These are phyloP conservation scores for Pogonomyrmex barbatus DNA, from an alignment of 1,140 invertebrate genomes.

Conservation along the genomic window DNA sequence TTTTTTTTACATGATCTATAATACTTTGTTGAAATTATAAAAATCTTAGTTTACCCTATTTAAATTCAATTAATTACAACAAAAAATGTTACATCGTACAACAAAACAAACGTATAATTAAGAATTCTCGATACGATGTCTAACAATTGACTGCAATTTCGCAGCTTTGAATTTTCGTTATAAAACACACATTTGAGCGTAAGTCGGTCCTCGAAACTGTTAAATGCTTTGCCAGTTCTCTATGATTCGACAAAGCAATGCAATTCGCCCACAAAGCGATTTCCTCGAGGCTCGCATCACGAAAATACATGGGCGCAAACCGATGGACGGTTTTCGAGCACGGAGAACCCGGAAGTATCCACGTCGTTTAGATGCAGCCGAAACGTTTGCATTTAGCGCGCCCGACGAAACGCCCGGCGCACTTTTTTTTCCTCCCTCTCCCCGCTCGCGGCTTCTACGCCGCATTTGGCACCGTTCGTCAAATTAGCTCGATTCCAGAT, in stretches of 20 bases:
- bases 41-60: background rate
- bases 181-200: constrained; percentile 21
- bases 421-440: background rate
- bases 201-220: constrained; percentile 41
- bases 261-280: constrained; percentile 8
- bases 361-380: background rate
- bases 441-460: background rate
- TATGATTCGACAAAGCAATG: constrained; percentile 29
- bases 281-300: constrained; percentile 4
- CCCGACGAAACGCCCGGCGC: background rate
- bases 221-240: constrained; percentile 14
- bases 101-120: background rate
- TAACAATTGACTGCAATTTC: background rate
- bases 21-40: background rate
- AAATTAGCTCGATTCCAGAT: constrained; percentile 63
- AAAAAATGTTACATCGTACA: background rate
- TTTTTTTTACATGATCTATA: background rate
- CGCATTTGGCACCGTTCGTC: constrained; percentile 32
- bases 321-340: background rate
- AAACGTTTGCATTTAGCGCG: constrained; percentile 39
- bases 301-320: constrained; percentile 36
- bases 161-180: constrained; percentile 1
- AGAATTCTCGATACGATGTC: background rate
- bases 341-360: background rate
- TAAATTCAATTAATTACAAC: background rate